Base-by-base conservation (phyloP, 1,140 invertebrate species). In the Platyscapa corneri region DNA sequence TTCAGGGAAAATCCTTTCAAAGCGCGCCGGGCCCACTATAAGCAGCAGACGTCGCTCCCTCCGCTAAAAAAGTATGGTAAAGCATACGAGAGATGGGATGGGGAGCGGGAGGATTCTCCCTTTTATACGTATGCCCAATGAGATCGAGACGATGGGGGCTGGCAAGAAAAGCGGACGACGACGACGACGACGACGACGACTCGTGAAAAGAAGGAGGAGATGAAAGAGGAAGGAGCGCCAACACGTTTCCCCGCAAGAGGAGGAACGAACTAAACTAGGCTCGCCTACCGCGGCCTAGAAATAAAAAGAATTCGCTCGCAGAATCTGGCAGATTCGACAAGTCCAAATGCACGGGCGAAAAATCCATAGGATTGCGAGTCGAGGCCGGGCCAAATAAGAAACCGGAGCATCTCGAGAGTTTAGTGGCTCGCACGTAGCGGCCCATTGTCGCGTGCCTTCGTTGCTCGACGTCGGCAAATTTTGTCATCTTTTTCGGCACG, bases 391-490 rank as follows among this genome's bases (percentile, higher is more conserved):
- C 16, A 2, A 6, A 16, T 20, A 7, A 39, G 20, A 1, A 18
- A 27, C 14, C 1, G 23, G 32, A 37, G 34, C 32, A 53, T 39
- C 32, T 37, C 49, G 76, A 64, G 80, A 74, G 74, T 82, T 82
- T 74, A 39, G 46, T 34, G 72, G 42, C 82, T n/a, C n/a, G n/a
- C 85, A 87, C 87, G 87, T 78, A 78, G 75, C 20, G 5, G 20
- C n/a, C 81, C 83, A 92, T 92, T 91, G 91, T 93, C 91, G 90
- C 89, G 89, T 89, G 89, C 90, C 89, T 90, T 88, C 88, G 89
- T 89, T 86, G 88, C 87, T 86, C 86, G 87, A 88, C 86, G 65
- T 72, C 76, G 60, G 88, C 89, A 92, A 92, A 92, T 92, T 92
- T 89, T 90, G 90, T 91, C 89, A 88, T 89, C 87, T 89, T 89